Base-by-base conservation (phyloP, 2,888 invertebrate species). In the Melinopterus prodromus region DNA sequence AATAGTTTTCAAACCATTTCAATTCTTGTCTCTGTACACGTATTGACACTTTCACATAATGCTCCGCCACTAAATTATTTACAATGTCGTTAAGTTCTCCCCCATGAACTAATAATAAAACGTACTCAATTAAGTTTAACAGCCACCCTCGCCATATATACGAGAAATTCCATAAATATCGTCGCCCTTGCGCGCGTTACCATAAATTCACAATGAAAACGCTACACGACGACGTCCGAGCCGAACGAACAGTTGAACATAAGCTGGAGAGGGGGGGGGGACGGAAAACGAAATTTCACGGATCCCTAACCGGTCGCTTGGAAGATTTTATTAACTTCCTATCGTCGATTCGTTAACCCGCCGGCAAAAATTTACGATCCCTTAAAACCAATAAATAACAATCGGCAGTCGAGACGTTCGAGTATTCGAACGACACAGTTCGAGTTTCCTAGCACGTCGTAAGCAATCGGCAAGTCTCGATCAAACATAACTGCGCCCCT, bases 171-270 rank as follows among this genome's bases (percentile, higher is more conserved):
- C 53, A 53, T 53, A 53, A 53, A 53, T 53, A 9, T 53, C 7
- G 12, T 53, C 53, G 53, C 53, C 53, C 53, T 53, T 12, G 53
- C 12, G 53, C 12, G 53, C 0, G 9, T 53, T 53, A 53, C 53
- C 53, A 53, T 53, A 53, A 53, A 53, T 53, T 53, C 53, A 53
- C 53, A 53, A 53, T 53, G 53, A 53, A 53, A 53, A 53, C 12
- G 53, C 53, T 53, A 53, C 53, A 53, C 53, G 53, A 53, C 53
- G 53, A 53, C 53, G 53, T 53, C 53, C 53, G 12, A 12, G 53
- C 53, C 53, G 53, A 53, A 53, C 53, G 53, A 53, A 53, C 53
- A 53, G 53, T 53, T 53, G 53, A 53, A 53, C 53, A 53, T 53
- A 53, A 53, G 53, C 53, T 53, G 53, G 53, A 12, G 12, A 12